Conservation (phyloP, 35 echinoderm and acorn worm genomes). For the Lytechinus variegatus region DNA sequence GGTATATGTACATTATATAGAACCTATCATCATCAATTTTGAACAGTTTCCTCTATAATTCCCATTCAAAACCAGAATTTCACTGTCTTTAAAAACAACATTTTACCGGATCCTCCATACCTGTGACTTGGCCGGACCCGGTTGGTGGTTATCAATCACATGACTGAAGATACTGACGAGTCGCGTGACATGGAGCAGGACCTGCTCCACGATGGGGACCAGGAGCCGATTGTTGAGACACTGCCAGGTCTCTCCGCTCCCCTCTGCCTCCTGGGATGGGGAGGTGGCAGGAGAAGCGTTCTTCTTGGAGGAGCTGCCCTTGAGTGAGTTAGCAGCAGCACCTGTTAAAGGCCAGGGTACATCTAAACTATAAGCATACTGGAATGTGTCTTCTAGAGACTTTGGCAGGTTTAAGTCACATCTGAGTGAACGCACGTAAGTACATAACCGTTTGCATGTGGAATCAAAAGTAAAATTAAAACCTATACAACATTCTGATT, state of each 20-base stretch:
- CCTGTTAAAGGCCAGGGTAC: slow-evolving; percentile 54
- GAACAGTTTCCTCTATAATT: no score
- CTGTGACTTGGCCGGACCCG: slow-evolving; percentile 84
- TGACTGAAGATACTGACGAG: slow-evolving; percentile 81
- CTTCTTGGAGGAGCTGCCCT: slow-evolving; percentile 58
- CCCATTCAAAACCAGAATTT: no score
- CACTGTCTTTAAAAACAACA: neutral
- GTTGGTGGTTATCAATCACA: slow-evolving; percentile 88
- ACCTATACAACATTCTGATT: no score
- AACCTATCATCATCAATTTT: no score
- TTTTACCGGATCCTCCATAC: neutral
- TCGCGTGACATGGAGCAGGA: slow-evolving; percentile 79
- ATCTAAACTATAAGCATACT: neutral
- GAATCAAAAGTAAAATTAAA: no score
- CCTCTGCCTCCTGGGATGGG: slow-evolving; percentile 53
- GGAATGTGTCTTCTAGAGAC: no score
- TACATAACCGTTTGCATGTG: no score
- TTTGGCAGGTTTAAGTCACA: no score
- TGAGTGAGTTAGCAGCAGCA: slow-evolving; percentile 89
- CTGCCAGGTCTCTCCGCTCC: slow-evolving; percentile 69
- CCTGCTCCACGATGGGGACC: slow-evolving; percentile 84
- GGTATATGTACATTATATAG: no score
- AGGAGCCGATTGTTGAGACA: slow-evolving; percentile 84
- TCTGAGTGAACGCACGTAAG: no score
- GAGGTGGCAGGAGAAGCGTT: neutral